Evolutionary conservation across 2,113 vertebrate species (phyloP), one percentile per base, ranked within the genome.

Genomic region (Oncorhynchus masou): DNA sequence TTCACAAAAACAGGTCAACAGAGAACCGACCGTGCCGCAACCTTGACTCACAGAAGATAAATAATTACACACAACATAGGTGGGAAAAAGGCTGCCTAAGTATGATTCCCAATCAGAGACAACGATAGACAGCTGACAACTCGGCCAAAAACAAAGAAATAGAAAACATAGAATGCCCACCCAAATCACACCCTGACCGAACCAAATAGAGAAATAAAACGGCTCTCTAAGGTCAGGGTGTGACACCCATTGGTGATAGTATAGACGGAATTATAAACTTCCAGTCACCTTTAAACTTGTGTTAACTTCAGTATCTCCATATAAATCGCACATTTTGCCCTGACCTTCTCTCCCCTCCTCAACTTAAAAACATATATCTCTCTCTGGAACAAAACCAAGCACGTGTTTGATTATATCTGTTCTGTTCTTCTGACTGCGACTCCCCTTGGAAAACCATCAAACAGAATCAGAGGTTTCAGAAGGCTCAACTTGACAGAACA

Each of bases 361-460:
- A 74, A 66, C 62, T 74, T 70, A 19, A n/a, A 29, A 16, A 48
- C 25, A 62, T 39, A n/a, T 70, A 27, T 60, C 57, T 73, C 34
- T 51, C 60, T 73, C 19, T 51, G 66, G 57, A 60, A 74, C 68
- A 70, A 24, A 79, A 59, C 70, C 51, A 25, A 64, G 54, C 31
- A 60, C 13, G 66, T 22, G 60, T 71, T 77, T 77, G 75, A 62
- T 64, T 70, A 67, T 39, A 57, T 39, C 70, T 39, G 70, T 51
- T 78, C 70, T 54, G 39, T 11, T 45, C 39, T 9, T 78, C 39
- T 45, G 39, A 45, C 49, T 68, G 49, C 25, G 29, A 68, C 70
- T 73, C 66, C 34, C 71, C 27, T 68, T 68, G 70, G 76, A 68
- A 77, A 70, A 73, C 22, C 22, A 2, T 72, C 6, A 68, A 57